These are phyloP conservation scores for Phengaris arion DNA, from an alignment of 2,888 invertebrate species.

Conservation along the genomic window DNA sequence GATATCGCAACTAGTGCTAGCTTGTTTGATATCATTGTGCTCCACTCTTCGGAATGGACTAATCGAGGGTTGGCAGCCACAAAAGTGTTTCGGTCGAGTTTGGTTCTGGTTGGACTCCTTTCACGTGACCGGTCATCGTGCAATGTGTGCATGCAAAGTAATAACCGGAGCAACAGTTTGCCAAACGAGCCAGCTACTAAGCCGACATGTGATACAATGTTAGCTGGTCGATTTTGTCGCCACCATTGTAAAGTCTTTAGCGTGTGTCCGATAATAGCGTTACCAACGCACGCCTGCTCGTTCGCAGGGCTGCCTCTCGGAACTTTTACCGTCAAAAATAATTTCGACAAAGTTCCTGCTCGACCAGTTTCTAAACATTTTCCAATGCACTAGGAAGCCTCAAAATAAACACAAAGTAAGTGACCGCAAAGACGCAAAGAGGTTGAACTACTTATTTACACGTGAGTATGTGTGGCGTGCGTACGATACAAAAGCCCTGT, in stretches of 20 bases:
- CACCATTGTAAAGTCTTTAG: not conserved
- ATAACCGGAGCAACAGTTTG: not conserved
- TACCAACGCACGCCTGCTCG: not conserved
- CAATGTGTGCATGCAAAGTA: not conserved
- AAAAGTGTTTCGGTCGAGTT: not conserved
- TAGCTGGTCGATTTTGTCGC: not conserved
- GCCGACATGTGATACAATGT: not conserved
- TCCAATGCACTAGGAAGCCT: too few relatives aligned
- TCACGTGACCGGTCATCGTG: not conserved
- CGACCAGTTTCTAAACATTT: too few relatives aligned
- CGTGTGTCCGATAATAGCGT: not conserved
- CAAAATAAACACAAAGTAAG: too few relatives aligned
- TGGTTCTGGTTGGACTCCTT: not conserved
- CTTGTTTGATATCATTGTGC: not conserved
- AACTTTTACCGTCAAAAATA: too few relatives aligned
- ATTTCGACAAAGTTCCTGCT: too few relatives aligned
- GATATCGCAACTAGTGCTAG: conserved; percentile 1
- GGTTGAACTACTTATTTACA: too few relatives aligned
- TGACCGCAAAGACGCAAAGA: too few relatives aligned
- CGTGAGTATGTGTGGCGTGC: too few relatives aligned
- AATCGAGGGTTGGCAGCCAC: not conserved
- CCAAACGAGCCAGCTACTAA: not conserved
- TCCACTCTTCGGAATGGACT: not conserved
- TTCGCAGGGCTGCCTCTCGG: not conserved
- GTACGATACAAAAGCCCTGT: too few relatives aligned